Conservation (phyloP, 2,113 vertebrate genomes). For the Dolichallabes microphthalmus region DNA sequence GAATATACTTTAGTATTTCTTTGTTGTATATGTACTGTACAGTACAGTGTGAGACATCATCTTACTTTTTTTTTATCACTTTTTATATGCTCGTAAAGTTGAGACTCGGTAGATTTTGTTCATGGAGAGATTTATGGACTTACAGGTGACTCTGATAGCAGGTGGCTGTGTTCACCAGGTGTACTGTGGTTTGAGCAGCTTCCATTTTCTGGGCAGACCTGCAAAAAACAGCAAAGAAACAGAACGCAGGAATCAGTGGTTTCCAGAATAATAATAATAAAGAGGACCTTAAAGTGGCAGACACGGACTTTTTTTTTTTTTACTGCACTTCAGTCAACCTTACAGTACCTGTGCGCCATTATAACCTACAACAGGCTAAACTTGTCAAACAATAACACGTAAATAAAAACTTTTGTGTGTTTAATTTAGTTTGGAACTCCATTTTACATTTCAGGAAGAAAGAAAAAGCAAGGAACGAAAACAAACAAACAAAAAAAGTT, state of each 20-base stretch:
- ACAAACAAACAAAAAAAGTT: too few species aligned
- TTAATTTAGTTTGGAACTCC: neutral
- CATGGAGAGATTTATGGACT: neutral
- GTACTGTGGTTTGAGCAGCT: neutral
- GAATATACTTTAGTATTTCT: neutral
- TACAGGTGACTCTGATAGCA: neutral
- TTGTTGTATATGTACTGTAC: neutral
- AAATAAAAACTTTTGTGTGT: neutral
- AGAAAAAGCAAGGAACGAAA: too few species aligned
- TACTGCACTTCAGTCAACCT: neutral
- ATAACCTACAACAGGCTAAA: neutral
- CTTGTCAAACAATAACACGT: neutral
- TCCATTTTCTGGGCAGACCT: slow-evolving; percentile 50
- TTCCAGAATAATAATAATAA: neutral
- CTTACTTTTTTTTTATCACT: neutral
- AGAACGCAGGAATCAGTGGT: neutral
- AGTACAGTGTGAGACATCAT: neutral
- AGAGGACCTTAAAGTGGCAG: neutral
- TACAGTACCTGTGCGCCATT: slow-evolving; percentile 3
- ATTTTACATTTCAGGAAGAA: neutral
- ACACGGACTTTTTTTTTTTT: neutral
- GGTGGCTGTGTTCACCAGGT: neutral
- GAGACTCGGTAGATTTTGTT: neutral
- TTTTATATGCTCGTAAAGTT: neutral
- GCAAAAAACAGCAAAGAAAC: neutral